Percentiles rank a stretch among this genome's conserved stretches.
Evolutionary conservation across 2,113 vertebrate genomes (phyloP).

Genomic region (Cyanocitta stelleri): DNA sequence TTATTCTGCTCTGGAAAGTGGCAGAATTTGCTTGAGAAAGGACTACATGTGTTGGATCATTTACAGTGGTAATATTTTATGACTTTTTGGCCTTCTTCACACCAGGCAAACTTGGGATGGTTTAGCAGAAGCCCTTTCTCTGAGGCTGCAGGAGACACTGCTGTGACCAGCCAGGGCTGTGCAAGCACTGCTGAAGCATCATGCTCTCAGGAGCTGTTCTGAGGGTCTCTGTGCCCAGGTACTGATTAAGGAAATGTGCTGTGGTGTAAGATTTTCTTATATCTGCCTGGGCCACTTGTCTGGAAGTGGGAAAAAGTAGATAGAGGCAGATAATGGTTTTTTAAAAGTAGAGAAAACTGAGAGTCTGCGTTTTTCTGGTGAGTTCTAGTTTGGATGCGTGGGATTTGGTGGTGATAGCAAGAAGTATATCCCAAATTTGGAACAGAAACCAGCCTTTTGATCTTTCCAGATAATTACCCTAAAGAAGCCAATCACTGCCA

Average conservation of each 20-base stretch:
- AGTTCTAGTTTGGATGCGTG: neutral
- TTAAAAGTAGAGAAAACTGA: neutral
- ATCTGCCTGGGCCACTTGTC: neutral
- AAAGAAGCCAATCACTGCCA: slow-evolving; percentile 87
- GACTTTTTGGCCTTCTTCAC: neutral
- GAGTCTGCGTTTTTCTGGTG: neutral
- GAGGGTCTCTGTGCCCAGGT: neutral
- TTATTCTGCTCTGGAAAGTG: neutral
- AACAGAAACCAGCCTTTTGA: neutral
- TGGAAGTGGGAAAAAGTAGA: neutral
- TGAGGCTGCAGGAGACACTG: neutral
- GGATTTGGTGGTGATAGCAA: neutral
- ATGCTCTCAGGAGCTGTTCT: neutral
- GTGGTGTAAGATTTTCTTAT: neutral
- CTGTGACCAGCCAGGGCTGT: neutral
- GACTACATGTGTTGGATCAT: neutral
- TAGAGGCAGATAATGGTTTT: neutral
- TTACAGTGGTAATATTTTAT: neutral
- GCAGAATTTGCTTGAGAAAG: neutral
- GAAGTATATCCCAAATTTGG: neutral
- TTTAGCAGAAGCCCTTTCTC: neutral
- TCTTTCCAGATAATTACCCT: slow-evolving; percentile 70
- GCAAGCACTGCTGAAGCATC: neutral
- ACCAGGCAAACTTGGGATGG: neutral
- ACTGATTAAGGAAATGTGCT: neutral